Conservation (phyloP, 2,888 invertebrate genomes). For the Frankliniella intonsa region DNA sequence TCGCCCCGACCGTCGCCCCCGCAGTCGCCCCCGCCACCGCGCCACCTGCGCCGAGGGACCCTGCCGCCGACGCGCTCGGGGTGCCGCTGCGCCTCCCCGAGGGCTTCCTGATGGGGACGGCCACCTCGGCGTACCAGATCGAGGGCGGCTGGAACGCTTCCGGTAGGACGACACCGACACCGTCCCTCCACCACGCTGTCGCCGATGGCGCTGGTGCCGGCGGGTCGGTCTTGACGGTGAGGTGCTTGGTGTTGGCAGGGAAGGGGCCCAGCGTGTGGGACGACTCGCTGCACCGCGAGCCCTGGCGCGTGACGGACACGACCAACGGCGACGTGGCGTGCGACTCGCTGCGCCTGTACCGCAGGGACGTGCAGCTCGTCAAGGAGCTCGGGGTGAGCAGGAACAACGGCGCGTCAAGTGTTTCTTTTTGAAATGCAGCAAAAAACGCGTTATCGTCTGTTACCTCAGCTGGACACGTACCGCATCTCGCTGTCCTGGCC, state of each 20-base stretch:
- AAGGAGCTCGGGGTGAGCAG: conserved; percentile 51
- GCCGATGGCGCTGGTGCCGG: no score
- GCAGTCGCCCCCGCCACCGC: background rate
- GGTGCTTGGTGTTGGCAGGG: conserved; percentile 45
- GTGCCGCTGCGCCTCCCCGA: conserved; percentile 46
- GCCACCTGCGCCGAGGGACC: background rate
- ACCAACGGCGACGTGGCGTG: conserved; percentile 59
- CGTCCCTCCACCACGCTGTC: background rate
- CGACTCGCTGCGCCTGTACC: conserved; percentile 61
- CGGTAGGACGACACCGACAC: conserved; percentile 42
- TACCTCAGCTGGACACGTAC: background rate
- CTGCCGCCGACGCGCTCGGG: background rate
- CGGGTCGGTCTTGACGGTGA: background rate
- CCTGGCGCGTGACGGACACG: conserved; percentile 52
- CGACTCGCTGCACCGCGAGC: conserved; percentile 53
- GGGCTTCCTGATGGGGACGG: conserved; percentile 57
- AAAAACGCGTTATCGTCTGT: no score
- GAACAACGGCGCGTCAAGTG: no score
- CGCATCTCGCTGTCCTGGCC: conserved; percentile 18
- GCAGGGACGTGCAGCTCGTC: conserved; percentile 57
- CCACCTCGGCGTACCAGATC: conserved; percentile 55
- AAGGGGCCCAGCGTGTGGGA: conserved; percentile 67
- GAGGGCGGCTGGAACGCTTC: conserved; percentile 53
- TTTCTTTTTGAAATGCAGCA: no score
- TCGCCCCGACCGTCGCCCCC: background rate